Conservation (phyloP, 1,140 invertebrate genomes). For the Contarinia nasturtii region DNA sequence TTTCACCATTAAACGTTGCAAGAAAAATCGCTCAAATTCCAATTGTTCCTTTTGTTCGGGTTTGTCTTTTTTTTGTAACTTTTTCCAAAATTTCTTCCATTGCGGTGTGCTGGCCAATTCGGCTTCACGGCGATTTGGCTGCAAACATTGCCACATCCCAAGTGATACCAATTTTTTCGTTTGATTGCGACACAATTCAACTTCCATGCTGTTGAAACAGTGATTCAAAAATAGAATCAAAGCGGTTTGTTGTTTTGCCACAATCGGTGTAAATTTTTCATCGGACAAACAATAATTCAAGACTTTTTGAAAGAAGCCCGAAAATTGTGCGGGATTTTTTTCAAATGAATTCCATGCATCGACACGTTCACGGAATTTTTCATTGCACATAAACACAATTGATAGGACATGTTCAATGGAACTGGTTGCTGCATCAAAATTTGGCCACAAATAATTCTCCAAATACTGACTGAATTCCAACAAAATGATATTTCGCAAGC, state of each 20-base stretch:
- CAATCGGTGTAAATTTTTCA: constrained; percentile 12
- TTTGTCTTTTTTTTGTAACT: constrained; percentile 68
- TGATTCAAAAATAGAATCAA: constrained; percentile 86
- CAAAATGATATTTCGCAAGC: constrained; percentile 79
- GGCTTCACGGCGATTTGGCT: constrained; percentile 64
- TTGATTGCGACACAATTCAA: constrained; percentile 78
- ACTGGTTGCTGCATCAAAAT: constrained; percentile 52
- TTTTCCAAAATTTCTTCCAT: constrained; percentile 83
- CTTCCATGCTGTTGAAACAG: constrained; percentile 94
- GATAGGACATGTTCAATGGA: constrained; percentile 76
- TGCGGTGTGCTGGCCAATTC: constrained; percentile 76
- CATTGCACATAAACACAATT: constrained; percentile 93
- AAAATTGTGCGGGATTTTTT: constrained; percentile 61
- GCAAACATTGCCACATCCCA: constrained; percentile 83
- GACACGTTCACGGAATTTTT: constrained; percentile 92
- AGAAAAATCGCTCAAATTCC: constrained; percentile 74
- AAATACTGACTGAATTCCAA: constrained; percentile 94
- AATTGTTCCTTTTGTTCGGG: constrained; percentile 48
- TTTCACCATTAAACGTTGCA: constrained; percentile 76
- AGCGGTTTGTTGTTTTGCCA: constrained; percentile 60
- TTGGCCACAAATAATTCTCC: constrained; percentile 95
- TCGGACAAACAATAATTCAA: constrained; percentile 48
- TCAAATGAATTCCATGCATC: constrained; percentile 91
- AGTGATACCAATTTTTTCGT: constrained; percentile 82
- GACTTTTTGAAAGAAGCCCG: constrained; percentile 73